Percentiles rank a stretch among this genome's conserved stretches.
phyloP scores from a whole-genome alignment of 2,888 invertebrate genomes.

The Andricus quercusramuli region DNA sequence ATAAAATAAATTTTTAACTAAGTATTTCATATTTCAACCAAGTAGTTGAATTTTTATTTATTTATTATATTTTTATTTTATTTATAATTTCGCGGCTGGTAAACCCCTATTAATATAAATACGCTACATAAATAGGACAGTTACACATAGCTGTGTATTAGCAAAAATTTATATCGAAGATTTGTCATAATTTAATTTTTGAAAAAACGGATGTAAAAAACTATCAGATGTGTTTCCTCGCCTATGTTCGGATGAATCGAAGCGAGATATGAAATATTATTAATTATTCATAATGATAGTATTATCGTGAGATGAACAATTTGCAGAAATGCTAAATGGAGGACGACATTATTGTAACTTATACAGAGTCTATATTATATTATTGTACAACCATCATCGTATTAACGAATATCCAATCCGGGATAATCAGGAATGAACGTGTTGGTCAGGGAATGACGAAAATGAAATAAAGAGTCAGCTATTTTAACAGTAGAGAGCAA shows the following conservation, averaged over 20 bases:
- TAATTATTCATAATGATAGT: conserved; percentile 59
- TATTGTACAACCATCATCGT: conserved; percentile 72
- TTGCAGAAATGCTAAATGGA: conserved; percentile 38
- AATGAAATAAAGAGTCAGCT: conserved; percentile 40
- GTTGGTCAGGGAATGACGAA: conserved; percentile 13
- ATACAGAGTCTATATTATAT: conserved; percentile 77
- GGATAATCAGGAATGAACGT: conserved; percentile 24
- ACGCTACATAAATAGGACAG: too few relatives aligned
- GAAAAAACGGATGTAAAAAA: background rate
- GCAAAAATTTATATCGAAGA: background rate
- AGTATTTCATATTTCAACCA: too few relatives aligned
- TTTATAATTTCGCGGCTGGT: too few relatives aligned
- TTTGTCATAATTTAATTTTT: background rate
- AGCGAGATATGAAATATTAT: conserved; percentile 61
- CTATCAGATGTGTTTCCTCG: background rate
- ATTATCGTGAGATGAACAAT: conserved; percentile 55
- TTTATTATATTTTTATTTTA: too few relatives aligned
- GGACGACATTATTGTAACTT: conserved; percentile 75
- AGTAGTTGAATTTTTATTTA: too few relatives aligned
- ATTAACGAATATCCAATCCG: conserved; percentile 60
- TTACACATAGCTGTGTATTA: background rate
- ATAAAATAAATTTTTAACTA: too few relatives aligned
- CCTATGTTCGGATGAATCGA: conserved; percentile 1
- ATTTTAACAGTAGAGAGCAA: conserved; percentile 24
- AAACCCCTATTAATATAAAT: too few relatives aligned